These are phyloP conservation scores for Cheilosia soror DNA, from an alignment of 2,888 invertebrate species.

Conservation along the genomic window DNA sequence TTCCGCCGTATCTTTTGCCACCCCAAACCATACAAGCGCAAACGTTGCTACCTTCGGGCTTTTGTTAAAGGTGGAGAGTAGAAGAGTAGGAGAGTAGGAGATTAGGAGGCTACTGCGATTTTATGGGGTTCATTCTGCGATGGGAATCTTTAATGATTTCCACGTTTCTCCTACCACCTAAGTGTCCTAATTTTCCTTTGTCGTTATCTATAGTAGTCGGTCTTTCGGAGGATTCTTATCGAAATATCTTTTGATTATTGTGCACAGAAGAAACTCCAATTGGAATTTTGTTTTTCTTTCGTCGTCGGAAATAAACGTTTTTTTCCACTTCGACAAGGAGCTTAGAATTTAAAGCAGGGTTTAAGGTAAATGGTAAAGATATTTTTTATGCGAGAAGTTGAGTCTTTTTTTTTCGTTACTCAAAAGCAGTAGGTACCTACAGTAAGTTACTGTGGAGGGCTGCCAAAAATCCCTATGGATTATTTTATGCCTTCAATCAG, in stretches of 20 bases:
- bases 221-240: constrained; percentile 50
- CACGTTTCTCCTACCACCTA: constrained; percentile 51
- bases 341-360: background rate
- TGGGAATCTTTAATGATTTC: constrained; percentile 71
- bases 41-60: background rate
- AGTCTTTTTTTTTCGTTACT: background rate
- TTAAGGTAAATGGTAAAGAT: background rate
- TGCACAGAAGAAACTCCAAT: constrained; percentile 23
- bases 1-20: constrained; percentile 69
- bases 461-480: no score
- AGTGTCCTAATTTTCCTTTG: constrained; percentile 71
- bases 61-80: background rate
- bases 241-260: constrained; percentile 63
- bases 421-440: no score
- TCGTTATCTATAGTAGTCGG: constrained; percentile 46
- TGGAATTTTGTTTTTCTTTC: constrained; percentile 47
- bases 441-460: no score
- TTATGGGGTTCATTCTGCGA: constrained; percentile 60
- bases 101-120: constrained; percentile 8
- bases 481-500: no score
- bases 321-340: background rate
- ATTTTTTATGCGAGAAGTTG: background rate
- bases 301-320: background rate
- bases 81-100: background rate
- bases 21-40: constrained; percentile 11